Percentiles rank a stretch among this genome's conserved stretches.
These are phyloP conservation scores for Cephus pulcher DNA, from an alignment of 2,888 invertebrate genomes.

Conservation along the genomic window DNA sequence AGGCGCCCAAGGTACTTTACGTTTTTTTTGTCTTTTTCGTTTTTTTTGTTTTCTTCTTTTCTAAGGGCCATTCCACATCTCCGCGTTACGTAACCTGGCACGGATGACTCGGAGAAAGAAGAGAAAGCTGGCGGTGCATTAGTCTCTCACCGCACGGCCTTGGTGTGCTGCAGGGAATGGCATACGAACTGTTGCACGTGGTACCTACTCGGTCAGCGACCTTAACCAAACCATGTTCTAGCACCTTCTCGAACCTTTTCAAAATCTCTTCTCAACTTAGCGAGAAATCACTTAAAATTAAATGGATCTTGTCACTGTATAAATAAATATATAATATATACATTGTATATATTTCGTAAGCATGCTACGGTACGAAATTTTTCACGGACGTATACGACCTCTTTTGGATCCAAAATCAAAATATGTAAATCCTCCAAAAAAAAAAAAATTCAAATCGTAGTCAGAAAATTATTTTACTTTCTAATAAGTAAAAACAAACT, in stretches of 20 bases:
- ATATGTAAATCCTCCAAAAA: not conserved
- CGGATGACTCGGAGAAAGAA: conserved; percentile 22
- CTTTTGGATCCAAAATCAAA: not conserved
- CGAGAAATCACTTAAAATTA: not conserved
- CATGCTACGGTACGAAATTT: not conserved
- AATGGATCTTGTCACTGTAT: not conserved
- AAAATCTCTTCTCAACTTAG: not conserved
- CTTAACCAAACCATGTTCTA: conserved; percentile 22
- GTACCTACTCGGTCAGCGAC: conserved; percentile 30
- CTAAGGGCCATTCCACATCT: not conserved
- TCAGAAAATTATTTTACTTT: too few relatives aligned
- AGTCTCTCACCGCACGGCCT: conserved; percentile 29
- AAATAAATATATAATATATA: not conserved
- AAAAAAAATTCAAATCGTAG: not conserved
- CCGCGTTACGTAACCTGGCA: conserved; percentile 12
- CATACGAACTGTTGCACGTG: conserved; percentile 31
- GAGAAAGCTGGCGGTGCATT: conserved; percentile 31
- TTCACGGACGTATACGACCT: not conserved
- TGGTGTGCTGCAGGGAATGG: conserved; percentile 23
- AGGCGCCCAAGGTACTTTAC: not conserved
- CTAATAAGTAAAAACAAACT: not conserved
- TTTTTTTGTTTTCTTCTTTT: not conserved
- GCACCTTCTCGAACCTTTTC: conserved; percentile 27
- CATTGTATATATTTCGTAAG: not conserved
- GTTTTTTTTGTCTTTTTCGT: not conserved